Evolutionary conservation across 2,797 vertebrate genomes (phyloP), one percentile per base, ranked within the genome.

Genomic region (Coracias cyanogaster): DNA sequence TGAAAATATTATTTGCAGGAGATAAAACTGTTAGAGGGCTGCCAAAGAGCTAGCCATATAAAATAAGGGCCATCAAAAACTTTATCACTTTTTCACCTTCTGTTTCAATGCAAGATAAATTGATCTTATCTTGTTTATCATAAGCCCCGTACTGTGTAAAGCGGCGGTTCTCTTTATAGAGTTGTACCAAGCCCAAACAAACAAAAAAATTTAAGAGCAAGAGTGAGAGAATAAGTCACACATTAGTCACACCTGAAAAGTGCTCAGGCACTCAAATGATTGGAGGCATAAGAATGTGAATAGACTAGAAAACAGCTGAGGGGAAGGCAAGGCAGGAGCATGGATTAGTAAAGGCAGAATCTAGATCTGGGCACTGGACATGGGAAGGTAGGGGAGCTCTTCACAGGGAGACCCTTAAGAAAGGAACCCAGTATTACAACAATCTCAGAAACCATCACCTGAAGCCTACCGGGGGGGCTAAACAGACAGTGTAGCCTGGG

Each of bases 401-500:
- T 76, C 70, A n/a, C 12, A 62, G 7, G 5, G 7, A 66, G 10
- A 79, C 5, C 3, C 29, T 41, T 55, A 66, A 52, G 12, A 71
- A 61, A 51, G 46, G 58, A 81, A 70, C 81, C 5, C 7, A 61
- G 15, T 15, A 20, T 26, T n/a, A 41, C 16, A 57, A 57, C 16
- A 61, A 67, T 35, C 21, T 85, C 52, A 45, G 28, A 51, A 55
- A 73, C 12, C 54, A 60, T 8, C 10, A 33, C 16, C 28, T 52
- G 60, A 77, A 67, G 15, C 29, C 33, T 77, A 67, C 14, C 14
- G 0, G 0, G 16, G 9, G 11, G 3, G 21, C 19, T 77, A 77
- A 85, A 85, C 1, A 2, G 60, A 55, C 31, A 33, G 14, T 0
- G 0, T 39, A 60, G 41, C 9, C 26, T 1, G 1, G 15, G 26